These are phyloP conservation scores for Acanthopleura granulata DNA, from an alignment of 2,888 invertebrate species.

Conservation along the genomic window DNA sequence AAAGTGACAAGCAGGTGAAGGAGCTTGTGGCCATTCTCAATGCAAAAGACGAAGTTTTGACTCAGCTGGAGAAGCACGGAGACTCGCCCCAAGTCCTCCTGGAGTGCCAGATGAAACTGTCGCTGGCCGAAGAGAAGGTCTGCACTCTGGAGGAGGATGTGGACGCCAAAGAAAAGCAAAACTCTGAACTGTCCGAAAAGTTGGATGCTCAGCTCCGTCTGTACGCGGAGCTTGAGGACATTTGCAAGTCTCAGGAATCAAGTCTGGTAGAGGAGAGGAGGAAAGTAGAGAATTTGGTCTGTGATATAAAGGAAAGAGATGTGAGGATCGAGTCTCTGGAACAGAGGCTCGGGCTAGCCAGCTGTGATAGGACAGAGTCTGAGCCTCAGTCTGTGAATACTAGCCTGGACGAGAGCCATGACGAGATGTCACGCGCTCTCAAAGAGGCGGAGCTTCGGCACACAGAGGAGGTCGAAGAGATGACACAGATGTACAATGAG, in stretches of 20 bases:
- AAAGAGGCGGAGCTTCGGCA: conserved; percentile 28
- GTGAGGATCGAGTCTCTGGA: background rate
- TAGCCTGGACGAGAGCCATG: background rate
- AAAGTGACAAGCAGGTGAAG: conserved; percentile 37
- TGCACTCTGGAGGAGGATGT: conserved; percentile 41
- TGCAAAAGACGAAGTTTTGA: background rate
- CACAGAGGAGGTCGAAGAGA: conserved; percentile 41
- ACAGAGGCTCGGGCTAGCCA: background rate
- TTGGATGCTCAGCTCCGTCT: background rate
- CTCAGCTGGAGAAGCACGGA: conserved; percentile 29
- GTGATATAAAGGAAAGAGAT: conserved; percentile 8
- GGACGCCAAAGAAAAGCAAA: conserved; percentile 32
- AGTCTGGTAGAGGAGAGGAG: background rate
- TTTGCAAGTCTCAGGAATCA: conserved; percentile 6
- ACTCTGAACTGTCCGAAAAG: conserved; percentile 11
- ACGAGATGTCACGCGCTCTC: conserved; percentile 19
- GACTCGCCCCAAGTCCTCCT: conserved; percentile 35
- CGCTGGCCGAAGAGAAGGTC: conserved; percentile 38
- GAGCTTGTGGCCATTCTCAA: conserved; percentile 28
- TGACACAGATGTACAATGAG: conserved; percentile 47
- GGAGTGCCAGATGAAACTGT: conserved; percentile 37
- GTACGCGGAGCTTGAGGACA: background rate
- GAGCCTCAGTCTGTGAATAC: background rate
- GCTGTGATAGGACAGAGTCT: conserved; percentile 5
- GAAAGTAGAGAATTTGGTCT: background rate